phyloP scores from a whole-genome alignment of 2,797 vertebrate species.

The Eurystomus glaucurus region DNA sequence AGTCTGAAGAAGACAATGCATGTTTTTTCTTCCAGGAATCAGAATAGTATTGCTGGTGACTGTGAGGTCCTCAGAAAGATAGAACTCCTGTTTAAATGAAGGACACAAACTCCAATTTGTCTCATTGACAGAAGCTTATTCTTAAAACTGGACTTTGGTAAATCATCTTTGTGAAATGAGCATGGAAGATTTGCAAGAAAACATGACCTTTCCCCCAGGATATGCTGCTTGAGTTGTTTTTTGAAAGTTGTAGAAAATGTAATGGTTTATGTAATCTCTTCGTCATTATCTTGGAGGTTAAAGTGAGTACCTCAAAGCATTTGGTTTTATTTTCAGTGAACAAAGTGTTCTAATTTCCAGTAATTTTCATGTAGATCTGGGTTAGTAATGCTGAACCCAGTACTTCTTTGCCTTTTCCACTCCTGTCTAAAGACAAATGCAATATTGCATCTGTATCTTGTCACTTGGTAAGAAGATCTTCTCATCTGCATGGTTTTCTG shows the following conservation, averaged over 20 bases:
- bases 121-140: not conserved
- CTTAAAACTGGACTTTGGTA: not conserved
- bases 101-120: not conserved
- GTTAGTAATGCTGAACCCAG: not conserved
- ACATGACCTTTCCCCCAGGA: not conserved
- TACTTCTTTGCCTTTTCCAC: not conserved
- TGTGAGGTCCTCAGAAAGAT: not conserved
- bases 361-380: not conserved
- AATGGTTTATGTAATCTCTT: not conserved
- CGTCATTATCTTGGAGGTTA: not conserved
- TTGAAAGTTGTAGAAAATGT: not conserved
- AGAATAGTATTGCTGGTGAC: not conserved
- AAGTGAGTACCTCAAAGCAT: not conserved
- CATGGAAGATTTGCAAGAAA: not conserved
- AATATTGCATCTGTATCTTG: not conserved
- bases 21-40: not conserved
- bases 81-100: not conserved
- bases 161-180: not conserved
- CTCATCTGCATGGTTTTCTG: not conserved
- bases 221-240: not conserved
- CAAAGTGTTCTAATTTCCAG: not conserved
- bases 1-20: not conserved
- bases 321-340: not conserved
- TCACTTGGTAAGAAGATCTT: not conserved
- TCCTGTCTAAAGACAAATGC: not conserved